phyloP scores from a whole-genome alignment of 2,888 invertebrate species.

The Hartigia nigra region DNA sequence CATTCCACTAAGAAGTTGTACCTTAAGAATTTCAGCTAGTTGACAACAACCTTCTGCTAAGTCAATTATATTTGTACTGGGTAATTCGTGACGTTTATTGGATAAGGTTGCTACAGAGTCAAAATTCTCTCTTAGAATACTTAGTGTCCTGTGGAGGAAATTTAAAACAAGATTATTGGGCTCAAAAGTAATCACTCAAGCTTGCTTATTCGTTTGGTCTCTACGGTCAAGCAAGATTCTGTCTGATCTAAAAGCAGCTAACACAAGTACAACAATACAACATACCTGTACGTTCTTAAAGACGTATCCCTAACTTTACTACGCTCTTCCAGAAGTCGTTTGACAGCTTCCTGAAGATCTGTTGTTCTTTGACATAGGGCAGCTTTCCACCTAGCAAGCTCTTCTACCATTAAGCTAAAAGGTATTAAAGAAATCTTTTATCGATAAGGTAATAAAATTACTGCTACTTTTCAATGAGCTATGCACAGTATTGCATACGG shows the following conservation, averaged over 20 bases:
- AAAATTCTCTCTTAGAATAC: slow-evolving; percentile 68
- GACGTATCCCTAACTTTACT: slow-evolving; percentile 74
- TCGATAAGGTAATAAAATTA: slow-evolving; percentile 5
- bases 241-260: too few species aligned
- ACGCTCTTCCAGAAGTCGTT: slow-evolving; percentile 77
- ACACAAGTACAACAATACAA: slow-evolving; percentile 23
- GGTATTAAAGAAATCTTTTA: slow-evolving; percentile 4
- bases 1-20: slow-evolving; percentile 64
- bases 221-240: background rate
- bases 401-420: slow-evolving; percentile 90
- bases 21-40: slow-evolving; percentile 72
- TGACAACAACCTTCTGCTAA: slow-evolving; percentile 73
- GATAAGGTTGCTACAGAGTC: slow-evolving; percentile 68
- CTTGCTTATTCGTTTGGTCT: background rate
- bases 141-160: slow-evolving; percentile 59
- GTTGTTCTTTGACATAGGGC: slow-evolving; percentile 77
- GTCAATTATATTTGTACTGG: slow-evolving; percentile 74
- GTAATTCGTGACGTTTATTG: slow-evolving; percentile 62
- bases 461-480: background rate
- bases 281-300: slow-evolving; percentile 73
- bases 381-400: slow-evolving; percentile 88
- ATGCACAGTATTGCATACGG: background rate
- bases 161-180: background rate
- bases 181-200: background rate
- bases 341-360: slow-evolving; percentile 77